These are phyloP conservation scores for Bathybates hornii DNA, from an alignment of 2,113 vertebrate genomes.

Conservation along the genomic window DNA sequence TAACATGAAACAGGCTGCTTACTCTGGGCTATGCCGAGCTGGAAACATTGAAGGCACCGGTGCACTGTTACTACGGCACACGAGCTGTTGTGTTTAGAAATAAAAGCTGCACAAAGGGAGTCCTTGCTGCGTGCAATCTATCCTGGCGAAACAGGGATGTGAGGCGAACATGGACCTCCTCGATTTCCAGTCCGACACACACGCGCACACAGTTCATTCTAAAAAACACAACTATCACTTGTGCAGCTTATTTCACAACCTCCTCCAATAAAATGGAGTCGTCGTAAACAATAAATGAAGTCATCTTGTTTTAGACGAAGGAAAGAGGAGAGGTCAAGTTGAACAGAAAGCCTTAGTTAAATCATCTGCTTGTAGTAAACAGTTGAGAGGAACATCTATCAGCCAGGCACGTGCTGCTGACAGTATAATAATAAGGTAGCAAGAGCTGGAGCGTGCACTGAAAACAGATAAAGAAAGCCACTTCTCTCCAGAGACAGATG, in stretches of 20 bases:
- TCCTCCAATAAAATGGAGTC: slow-evolving; percentile 53
- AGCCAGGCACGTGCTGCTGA: slow-evolving; percentile 65
- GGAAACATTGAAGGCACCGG: background rate
- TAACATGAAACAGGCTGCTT: slow-evolving; percentile 55
- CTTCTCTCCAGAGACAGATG: slow-evolving; percentile 29
- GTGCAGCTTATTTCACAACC: background rate
- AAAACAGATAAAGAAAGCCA: slow-evolving; percentile 66
- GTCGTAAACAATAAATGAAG: slow-evolving; percentile 61
- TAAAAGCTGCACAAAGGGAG: slow-evolving; percentile 3
- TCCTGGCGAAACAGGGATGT: background rate
- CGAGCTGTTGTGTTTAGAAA: slow-evolving; percentile 22
- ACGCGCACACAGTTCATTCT: background rate
- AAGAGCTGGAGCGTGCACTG: slow-evolving; percentile 54
- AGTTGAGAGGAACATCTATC: slow-evolving; percentile 70
- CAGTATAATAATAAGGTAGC: slow-evolving; percentile 71
- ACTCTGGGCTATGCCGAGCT: slow-evolving; percentile 27
- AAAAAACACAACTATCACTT: background rate
- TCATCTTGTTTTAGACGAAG: slow-evolving; percentile 54
- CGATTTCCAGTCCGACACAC: background rate
- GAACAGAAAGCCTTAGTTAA: slow-evolving; percentile 61
- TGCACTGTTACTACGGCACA: slow-evolving; percentile 14
- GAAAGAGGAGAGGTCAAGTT: slow-evolving; percentile 51
- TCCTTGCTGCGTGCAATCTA: background rate
- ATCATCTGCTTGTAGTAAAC: slow-evolving; percentile 70
- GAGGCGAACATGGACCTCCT: background rate